phyloP scores from a whole-genome alignment of 2,113 vertebrate species.

The Vulpes vulpes region DNA sequence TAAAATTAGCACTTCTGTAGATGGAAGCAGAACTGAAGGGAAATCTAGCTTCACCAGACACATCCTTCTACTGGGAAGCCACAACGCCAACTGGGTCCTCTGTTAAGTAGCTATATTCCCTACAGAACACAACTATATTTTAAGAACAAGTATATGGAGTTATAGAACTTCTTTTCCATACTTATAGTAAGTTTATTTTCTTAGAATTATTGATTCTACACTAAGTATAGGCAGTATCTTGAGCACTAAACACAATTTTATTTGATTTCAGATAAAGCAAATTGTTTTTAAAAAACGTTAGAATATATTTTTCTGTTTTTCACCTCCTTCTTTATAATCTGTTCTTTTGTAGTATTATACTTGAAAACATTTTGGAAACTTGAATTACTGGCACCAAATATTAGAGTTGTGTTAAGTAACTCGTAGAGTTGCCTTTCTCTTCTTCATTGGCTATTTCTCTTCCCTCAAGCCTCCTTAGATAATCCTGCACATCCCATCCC shows the following conservation, averaged over 20 bases:
- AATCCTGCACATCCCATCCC: background rate
- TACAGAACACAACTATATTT: background rate
- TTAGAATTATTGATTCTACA: background rate
- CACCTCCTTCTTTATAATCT: background rate
- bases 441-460: background rate
- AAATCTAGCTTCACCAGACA: background rate
- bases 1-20: background rate
- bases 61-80: background rate
- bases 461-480: background rate
- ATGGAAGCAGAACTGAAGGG: background rate
- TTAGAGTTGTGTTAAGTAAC: background rate
- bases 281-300: background rate
- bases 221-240: background rate
- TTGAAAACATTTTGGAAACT: background rate
- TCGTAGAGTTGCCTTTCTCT: background rate
- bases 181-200: constrained; percentile 3
- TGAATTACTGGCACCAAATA: background rate
- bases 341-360: background rate
- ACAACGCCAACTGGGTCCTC: background rate
- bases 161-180: background rate
- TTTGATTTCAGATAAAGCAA: background rate
- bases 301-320: background rate
- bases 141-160: background rate
- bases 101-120: background rate
- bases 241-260: background rate